A percentile compares a stretch with the other conserved stretches of the same genome.
Evolutionary conservation across 2,113 vertebrate species (phyloP).

Genomic region (Oxyruncus cristatus): DNA sequence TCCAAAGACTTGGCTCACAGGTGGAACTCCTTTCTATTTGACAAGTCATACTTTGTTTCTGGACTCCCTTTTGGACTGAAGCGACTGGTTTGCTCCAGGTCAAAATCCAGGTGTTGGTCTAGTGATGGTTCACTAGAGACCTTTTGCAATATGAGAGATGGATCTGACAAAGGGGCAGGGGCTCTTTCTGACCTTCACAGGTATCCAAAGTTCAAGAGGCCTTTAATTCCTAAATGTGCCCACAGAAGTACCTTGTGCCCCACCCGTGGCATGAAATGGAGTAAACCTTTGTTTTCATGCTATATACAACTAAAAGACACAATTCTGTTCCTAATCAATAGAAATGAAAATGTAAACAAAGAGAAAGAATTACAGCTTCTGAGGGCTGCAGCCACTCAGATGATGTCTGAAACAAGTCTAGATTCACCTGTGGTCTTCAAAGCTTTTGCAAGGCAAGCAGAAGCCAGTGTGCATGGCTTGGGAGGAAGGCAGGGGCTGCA

Average conservation of each 20-base stretch:
- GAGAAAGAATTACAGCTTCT: not conserved
- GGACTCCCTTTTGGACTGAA: not conserved
- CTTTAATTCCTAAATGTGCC: not conserved
- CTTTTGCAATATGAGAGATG: not conserved
- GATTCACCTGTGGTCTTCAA: not conserved
- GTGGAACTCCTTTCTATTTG: not conserved
- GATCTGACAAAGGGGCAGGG: not conserved
- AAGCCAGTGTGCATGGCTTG: accelerated
- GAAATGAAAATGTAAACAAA: not conserved
- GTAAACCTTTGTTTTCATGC: not conserved
- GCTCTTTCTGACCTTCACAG: not conserved
- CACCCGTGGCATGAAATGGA: not conserved
- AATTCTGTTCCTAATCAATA: not conserved
- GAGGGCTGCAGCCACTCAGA: not conserved
- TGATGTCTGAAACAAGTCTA: not conserved
- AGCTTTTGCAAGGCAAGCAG: not conserved
- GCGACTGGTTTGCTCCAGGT: not conserved
- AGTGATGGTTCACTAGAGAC: not conserved
- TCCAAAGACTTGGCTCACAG: not conserved
- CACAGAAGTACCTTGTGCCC: not conserved
- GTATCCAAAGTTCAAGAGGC: not conserved
- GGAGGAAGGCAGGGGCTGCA: not conserved
- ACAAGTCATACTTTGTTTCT: not conserved
- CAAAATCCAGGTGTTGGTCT: not conserved
- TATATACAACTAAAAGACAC: not conserved